These are phyloP conservation scores for Halesus radiatus DNA, from an alignment of 1,140 invertebrate genomes.

Conservation along the genomic window DNA sequence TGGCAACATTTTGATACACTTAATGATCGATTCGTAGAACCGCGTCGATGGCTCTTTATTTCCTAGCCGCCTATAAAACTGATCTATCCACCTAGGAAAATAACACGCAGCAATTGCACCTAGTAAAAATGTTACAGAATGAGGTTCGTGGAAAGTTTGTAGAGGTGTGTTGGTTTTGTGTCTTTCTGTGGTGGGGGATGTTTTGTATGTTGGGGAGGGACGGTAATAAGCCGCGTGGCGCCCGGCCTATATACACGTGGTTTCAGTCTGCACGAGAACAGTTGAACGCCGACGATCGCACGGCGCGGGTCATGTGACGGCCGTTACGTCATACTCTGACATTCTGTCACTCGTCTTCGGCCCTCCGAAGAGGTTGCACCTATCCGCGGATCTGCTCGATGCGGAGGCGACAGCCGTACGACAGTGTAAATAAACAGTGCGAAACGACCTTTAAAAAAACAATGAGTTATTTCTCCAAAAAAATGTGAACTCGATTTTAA, in stretches of 20 bases:
- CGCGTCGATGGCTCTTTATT: constrained; percentile 39
- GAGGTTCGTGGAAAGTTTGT: no score
- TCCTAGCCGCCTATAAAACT: constrained; percentile 36
- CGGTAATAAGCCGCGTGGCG: background rate
- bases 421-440: constrained; percentile 42
- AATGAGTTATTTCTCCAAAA: background rate
- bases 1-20: constrained; percentile 19
- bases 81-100: constrained; percentile 5
- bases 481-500: background rate
- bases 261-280: constrained; percentile 40
- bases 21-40: constrained; percentile 31
- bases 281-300: constrained; percentile 42
- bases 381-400: constrained; percentile 7
- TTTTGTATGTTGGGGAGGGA: background rate
- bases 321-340: constrained; percentile 39
- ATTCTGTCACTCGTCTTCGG: constrained; percentile 41
- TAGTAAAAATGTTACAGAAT: background rate
- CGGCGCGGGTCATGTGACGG: constrained; percentile 36
- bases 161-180: background rate
- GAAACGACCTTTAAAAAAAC: constrained; percentile 8
- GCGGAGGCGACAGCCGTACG: constrained; percentile 7
- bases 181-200: background rate
- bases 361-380: constrained; percentile 35
- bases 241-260: constrained; percentile 41
- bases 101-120: background rate